Percentiles rank a stretch among this genome's conserved stretches.
Conservation (phyloP, 2,113 vertebrate species). For the Ptilonorhynchus violaceus region DNA sequence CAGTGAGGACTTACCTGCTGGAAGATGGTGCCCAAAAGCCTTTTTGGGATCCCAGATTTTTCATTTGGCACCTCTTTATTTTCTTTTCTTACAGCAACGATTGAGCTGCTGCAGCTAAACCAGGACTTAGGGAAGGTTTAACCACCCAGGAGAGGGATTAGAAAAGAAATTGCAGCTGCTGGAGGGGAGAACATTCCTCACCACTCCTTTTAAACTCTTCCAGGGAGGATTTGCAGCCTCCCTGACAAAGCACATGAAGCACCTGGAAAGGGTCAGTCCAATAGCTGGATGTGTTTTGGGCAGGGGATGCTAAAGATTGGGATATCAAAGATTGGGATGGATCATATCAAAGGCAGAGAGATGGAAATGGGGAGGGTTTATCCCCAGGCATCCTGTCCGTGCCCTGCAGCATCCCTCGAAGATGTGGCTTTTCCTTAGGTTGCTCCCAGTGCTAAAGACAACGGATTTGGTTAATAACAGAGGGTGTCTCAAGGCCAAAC, state of each 20-base stretch:
- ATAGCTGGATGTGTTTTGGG: background rate
- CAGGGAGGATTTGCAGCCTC: background rate
- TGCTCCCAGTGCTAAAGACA: fast-evolving
- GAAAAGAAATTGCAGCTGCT: fast-evolving
- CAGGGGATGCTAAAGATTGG: background rate
- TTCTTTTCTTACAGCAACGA: background rate
- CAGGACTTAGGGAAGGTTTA: background rate
- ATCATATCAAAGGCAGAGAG: background rate
- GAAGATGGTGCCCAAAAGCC: fast-evolving
- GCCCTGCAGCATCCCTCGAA: fast-evolving
- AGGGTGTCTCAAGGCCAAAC: slow-evolving; percentile 15
- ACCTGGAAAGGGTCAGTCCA: background rate
- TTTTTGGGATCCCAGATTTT: background rate
- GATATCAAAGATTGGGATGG: background rate
- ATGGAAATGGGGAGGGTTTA: fast-evolving
- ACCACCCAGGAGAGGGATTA: background rate
- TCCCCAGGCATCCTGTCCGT: fast-evolving
- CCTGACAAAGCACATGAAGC: background rate
- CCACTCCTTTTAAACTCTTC: background rate
- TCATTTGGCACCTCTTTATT: fast-evolving
- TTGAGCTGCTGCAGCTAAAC: background rate
- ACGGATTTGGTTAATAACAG: background rate
- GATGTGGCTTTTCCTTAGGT: fast-evolving
- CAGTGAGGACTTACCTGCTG: background rate
- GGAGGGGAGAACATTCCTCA: background rate